A percentile compares a stretch with the other conserved stretches of the same genome.
phyloP scores from a whole-genome alignment of 2,113 vertebrate genomes.

The Phaethon lepturus region DNA sequence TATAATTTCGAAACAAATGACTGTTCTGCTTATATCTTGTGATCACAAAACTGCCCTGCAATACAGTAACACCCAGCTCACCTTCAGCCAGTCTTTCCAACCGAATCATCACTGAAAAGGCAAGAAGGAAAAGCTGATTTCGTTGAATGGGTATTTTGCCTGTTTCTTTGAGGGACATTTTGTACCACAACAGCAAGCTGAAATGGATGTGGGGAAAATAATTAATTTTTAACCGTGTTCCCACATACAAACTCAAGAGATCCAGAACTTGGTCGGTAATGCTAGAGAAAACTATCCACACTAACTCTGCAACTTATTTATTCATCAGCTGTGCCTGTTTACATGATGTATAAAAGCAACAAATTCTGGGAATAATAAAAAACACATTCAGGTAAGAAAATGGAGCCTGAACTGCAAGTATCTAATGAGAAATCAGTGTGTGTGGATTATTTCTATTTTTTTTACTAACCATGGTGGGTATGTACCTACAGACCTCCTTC shows the following conservation, averaged over 20 bases:
- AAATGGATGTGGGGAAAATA: not conserved
- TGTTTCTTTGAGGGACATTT: not conserved
- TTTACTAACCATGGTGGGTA: not conserved
- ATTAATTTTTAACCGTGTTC: not conserved
- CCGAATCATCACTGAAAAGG: not conserved
- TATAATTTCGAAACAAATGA: not conserved
- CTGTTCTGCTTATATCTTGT: not conserved
- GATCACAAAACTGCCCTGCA: not conserved
- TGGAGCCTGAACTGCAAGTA: not conserved
- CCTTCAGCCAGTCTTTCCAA: not conserved
- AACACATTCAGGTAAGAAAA: not conserved
- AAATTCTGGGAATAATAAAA: not conserved
- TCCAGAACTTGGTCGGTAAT: not conserved
- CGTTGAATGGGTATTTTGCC: not conserved
- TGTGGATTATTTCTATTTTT: not conserved
- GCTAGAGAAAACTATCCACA: not conserved
- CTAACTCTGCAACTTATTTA: not conserved
- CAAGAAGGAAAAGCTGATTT: not conserved
- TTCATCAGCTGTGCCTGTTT: not conserved
- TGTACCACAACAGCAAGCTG: not conserved
- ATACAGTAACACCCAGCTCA: not conserved
- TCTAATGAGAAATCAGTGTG: not conserved
- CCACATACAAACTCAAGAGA: not conserved
- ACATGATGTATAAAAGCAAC: not conserved
- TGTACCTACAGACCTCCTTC: not conserved